Conservation (phyloP, 2,888 invertebrate genomes). For the Crossocerus cetratus region DNA sequence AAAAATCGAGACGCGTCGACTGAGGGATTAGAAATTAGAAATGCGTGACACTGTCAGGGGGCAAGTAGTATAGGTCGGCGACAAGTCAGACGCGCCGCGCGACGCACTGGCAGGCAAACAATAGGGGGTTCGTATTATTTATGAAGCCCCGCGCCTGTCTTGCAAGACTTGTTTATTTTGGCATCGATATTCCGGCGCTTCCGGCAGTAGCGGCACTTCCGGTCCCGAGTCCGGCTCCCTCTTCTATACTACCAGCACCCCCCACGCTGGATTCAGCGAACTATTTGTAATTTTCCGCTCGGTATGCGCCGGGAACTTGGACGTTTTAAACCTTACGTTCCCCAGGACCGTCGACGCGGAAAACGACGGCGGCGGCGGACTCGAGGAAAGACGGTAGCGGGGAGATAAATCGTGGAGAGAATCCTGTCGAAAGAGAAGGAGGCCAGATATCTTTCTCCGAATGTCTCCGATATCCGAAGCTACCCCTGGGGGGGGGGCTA, state of each 20-base stretch:
- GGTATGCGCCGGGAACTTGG: conserved; percentile 52
- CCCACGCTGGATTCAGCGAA: conserved; percentile 31
- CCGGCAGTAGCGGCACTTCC: conserved; percentile 17
- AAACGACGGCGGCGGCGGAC: conserved; percentile 53
- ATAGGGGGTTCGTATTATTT: conserved; percentile 27
- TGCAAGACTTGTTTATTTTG: conserved; percentile 23
- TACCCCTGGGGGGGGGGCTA: no score
- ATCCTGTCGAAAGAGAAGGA: not conserved
- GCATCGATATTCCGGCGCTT: conserved; percentile 12
- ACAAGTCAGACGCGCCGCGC: not conserved
- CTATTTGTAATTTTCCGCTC: conserved; percentile 67
- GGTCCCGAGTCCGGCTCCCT: conserved; percentile 15
- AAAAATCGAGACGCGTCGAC: no score
- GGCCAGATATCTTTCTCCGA: not conserved
- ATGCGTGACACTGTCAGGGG: not conserved
- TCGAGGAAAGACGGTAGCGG: conserved; percentile 29
- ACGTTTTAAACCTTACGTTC: conserved; percentile 53
- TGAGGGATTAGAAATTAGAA: no score
- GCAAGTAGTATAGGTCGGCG: not conserved
- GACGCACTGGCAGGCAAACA: not conserved
- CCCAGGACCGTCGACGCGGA: conserved; percentile 45
- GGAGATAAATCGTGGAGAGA: conserved; percentile 23
- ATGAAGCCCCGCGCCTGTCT: conserved; percentile 13
- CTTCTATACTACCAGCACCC: not conserved
- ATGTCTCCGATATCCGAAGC: no score